These are phyloP conservation scores for Diadophis punctatus DNA, from an alignment of 2,113 vertebrate genomes.

Conservation along the genomic window DNA sequence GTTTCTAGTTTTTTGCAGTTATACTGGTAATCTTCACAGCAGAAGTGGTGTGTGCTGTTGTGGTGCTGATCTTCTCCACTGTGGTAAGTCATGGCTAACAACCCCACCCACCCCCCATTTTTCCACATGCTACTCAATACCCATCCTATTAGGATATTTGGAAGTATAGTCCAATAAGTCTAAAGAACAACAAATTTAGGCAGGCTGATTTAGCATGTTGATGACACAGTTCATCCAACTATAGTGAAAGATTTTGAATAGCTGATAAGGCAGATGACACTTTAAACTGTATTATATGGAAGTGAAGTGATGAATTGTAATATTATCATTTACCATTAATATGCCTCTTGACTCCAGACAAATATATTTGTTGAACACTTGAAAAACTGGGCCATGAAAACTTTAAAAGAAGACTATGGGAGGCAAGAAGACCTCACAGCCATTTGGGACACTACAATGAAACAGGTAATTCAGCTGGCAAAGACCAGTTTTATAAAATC, in stretches of 20 bases:
- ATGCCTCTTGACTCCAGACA: conserved; percentile 54
- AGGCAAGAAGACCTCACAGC: conserved; percentile 57
- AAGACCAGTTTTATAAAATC: neutral
- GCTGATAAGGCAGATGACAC: neutral
- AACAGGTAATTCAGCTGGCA: conserved; percentile 49
- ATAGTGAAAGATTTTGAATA: neutral
- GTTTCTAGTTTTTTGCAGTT: conserved; percentile 73
- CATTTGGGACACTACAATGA: conserved; percentile 74
- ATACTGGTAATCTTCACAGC: conserved; percentile 76
- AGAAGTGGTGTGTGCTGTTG: conserved; percentile 73
- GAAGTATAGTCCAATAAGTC: neutral
- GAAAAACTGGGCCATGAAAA: conserved; percentile 46
- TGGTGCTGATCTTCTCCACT: conserved; percentile 74
- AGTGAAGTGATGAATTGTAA: neutral
- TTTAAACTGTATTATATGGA: neutral
- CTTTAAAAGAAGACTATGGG: conserved; percentile 67
- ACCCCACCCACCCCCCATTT: neutral
- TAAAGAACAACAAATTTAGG: neutral
- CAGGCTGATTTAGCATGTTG: neutral
- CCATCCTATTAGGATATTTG: neutral
- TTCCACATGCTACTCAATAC: neutral
- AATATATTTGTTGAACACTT: conserved; percentile 60
- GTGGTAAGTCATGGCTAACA: conserved; percentile 63
- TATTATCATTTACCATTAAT: neutral
- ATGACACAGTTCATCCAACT: neutral